Base-by-base conservation (phyloP, 2,888 invertebrate genomes). In the Ichneumon xanthorius region DNA sequence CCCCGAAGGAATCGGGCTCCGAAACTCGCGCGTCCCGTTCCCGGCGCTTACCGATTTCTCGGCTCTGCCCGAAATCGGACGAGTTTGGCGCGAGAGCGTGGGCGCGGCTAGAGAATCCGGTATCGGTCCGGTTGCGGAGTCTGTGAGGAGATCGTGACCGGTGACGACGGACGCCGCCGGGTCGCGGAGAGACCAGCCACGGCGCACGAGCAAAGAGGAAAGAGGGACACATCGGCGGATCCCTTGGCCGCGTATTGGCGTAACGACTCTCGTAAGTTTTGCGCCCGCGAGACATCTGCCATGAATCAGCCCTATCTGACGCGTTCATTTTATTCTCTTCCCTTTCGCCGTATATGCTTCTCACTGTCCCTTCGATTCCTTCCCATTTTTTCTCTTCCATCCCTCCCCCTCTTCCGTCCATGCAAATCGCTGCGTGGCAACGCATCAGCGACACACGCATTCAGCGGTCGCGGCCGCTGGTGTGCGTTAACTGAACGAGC, bases 261-360 rank as follows among this genome's bases (percentile, higher is more conserved):
- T 88, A 87, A 87, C 88, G 88, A 87, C 87, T 78, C 76, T 85
- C 88, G 87, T 88, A 87, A 88, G 81, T 89, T 88, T 87, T 86
- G 84, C 48, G 80, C 70, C 71, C 82, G 67, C 71, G 82, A 55
- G 87, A 87, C 89, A 88, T 89, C 87, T 88, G 89, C 88, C 88
- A 90, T 89, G 88, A 87, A 89, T 88, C 89, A 85, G 76, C 79
- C 83, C 82, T 85, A 83, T 88, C 88, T 82, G 85, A 82, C 77
- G 80, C 73, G 61, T 81, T 75, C 61, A 78, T 48, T 82, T 70
- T 63, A 80, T 76, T 61, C 26, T 76, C 55, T 77, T 70, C 48
- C 30, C 26, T 45, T 55, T 70, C 58, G 1, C 26, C 14, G 26
- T 26, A 26, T 63, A 48, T 79, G 63, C 45, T 63, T 58, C 40